phyloP scores from a whole-genome alignment of 2,797 vertebrate species.

The Staurois parvus region DNA sequence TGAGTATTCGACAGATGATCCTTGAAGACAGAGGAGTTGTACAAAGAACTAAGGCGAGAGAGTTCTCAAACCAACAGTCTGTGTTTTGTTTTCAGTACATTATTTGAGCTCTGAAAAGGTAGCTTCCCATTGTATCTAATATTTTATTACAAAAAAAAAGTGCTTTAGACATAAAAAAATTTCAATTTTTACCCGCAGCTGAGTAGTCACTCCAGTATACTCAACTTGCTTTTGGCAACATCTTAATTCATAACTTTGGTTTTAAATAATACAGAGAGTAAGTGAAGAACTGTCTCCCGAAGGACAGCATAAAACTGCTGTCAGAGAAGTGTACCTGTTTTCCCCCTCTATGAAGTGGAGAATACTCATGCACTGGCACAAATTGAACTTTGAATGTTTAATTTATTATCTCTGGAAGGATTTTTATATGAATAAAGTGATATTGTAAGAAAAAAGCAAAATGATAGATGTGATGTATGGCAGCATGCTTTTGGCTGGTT shows the following conservation, averaged over 20 bases:
- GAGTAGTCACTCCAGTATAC: constrained; percentile 44
- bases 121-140: constrained; percentile 35
- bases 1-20: not conserved
- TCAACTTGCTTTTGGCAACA: constrained; percentile 57
- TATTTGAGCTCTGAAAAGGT: constrained; percentile 38
- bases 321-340: constrained; percentile 55
- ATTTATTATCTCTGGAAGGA: constrained; percentile 51
- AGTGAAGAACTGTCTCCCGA: constrained; percentile 48
- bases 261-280: constrained; percentile 54
- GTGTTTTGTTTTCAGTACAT: constrained; percentile 30
- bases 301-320: constrained; percentile 49
- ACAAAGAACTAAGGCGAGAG: constrained; percentile 13
- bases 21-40: constrained; percentile 17
- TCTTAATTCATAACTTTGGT: constrained; percentile 57
- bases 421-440: constrained; percentile 34
- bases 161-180: constrained; percentile 48
- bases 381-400: constrained; percentile 61
- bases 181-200: constrained; percentile 47
- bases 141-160: constrained; percentile 25
- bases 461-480: constrained; percentile 18
- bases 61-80: constrained; percentile 44
- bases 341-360: constrained; percentile 51
- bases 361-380: constrained; percentile 46
- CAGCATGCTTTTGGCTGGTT: not conserved
- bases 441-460: constrained; percentile 19